Percentiles rank a stretch among this genome's conserved stretches.
These are phyloP conservation scores for Asobara japonica DNA, from an alignment of 1,140 invertebrate species.

Conservation along the genomic window DNA sequence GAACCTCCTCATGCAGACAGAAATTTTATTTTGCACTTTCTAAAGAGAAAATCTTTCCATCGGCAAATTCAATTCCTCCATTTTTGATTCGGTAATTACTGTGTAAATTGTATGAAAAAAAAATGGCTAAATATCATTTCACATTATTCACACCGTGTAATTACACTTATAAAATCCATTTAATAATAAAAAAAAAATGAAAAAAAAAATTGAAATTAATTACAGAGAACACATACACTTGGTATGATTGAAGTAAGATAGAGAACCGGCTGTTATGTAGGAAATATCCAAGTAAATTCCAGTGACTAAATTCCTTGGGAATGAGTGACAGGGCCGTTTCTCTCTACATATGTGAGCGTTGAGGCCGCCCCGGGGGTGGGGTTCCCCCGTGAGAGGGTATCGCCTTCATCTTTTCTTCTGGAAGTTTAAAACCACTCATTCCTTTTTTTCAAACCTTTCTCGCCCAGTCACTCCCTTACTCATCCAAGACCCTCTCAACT, in stretches of 20 bases:
- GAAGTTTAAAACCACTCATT: slow-evolving; percentile 6
- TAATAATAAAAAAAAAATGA: not conserved
- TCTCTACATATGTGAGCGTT: slow-evolving; percentile 38
- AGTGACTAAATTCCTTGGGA: slow-evolving; percentile 55
- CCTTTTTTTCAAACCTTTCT: slow-evolving; percentile 15
- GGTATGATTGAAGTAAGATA: not conserved
- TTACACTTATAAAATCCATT: not conserved
- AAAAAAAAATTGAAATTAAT: not conserved
- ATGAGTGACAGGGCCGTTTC: slow-evolving; percentile 50
- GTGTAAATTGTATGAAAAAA: no score
- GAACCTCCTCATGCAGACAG: no score
- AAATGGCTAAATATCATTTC: not conserved
- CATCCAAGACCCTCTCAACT: not conserved
- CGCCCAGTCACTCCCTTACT: not conserved
- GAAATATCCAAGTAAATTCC: slow-evolving; percentile 52
- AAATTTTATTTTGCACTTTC: no score
- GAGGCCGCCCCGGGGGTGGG: slow-evolving; percentile 36
- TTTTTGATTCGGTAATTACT: not conserved
- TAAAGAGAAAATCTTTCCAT: not conserved
- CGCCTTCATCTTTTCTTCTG: slow-evolving; percentile 40
- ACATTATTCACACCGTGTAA: not conserved
- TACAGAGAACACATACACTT: not conserved
- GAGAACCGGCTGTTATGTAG: slow-evolving; percentile 4
- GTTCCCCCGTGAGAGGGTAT: slow-evolving; percentile 48
- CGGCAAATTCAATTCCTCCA: not conserved